phyloP scores from a whole-genome alignment of 2,113 vertebrate species.

The Lepidothrix coronata region DNA sequence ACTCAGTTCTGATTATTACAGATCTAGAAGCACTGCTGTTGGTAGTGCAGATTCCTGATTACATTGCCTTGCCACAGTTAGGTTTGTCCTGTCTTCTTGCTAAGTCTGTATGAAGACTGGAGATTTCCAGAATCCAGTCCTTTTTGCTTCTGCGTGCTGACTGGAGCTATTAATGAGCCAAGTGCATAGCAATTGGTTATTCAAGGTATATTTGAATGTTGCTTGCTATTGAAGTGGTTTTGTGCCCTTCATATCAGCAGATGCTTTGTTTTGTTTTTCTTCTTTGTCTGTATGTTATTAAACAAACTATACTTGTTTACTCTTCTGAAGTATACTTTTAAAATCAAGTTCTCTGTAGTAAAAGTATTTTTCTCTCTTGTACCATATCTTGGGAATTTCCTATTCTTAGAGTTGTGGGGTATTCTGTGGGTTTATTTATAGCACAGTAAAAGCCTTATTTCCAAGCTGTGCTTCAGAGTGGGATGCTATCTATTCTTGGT shows the following conservation, averaged over 20 bases:
- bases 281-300: background rate
- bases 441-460: slow-evolving; percentile 25
- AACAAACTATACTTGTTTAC: background rate
- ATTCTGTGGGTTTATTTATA: slow-evolving; percentile 17
- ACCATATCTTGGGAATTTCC: background rate
- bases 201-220: background rate
- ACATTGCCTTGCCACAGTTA: background rate
- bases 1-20: background rate
- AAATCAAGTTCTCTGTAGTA: background rate
- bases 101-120: background rate
- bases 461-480: background rate
- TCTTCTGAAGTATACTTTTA: background rate
- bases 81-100: background rate
- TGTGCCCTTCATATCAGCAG: background rate
- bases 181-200: background rate
- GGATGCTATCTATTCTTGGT: background rate
- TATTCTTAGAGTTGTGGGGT: background rate
- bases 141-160: background rate
- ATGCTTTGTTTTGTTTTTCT: background rate
- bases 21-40: background rate
- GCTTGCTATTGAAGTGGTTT: background rate
- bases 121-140: background rate
- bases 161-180: background rate
- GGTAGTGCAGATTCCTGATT: background rate
- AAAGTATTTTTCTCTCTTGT: background rate